Evolutionary conservation across 2,888 invertebrate genomes (phyloP).

Genomic region (Sarcophaga subvicina): DNA sequence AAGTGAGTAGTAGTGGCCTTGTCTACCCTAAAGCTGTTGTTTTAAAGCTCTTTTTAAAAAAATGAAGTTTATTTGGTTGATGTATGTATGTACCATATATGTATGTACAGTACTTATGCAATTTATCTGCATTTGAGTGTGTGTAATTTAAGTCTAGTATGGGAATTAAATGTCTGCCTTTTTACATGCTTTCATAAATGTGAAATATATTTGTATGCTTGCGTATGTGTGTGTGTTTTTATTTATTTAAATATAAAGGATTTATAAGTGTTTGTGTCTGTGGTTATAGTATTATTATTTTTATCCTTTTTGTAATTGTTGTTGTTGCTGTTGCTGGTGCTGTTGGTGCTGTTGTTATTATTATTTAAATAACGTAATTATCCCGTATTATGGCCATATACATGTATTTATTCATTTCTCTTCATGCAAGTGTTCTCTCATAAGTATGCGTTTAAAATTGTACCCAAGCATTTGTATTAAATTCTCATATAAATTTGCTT

Average conservation of each 20-base stretch:
- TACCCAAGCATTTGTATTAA: slow-evolving; percentile 13
- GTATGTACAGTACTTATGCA: no score
- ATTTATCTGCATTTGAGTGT: no score
- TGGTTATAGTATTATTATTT: slow-evolving; percentile 33
- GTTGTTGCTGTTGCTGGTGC: neutral
- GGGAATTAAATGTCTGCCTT: no score
- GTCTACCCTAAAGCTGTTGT: slow-evolving; percentile 43
- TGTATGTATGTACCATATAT: no score
- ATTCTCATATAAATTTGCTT: slow-evolving; percentile 11
- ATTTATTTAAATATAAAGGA: slow-evolving; percentile 29
- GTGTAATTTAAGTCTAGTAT: no score
- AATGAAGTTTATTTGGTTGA: neutral
- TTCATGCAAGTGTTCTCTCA: neutral
- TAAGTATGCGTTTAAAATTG: neutral
- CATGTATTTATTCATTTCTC: slow-evolving; percentile 61
- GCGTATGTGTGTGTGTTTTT: slow-evolving; percentile 42
- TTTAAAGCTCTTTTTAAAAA: neutral
- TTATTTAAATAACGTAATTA: slow-evolving; percentile 69
- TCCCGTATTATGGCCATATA: slow-evolving; percentile 62
- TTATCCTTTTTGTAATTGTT: neutral
- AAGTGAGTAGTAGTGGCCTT: slow-evolving; percentile 11
- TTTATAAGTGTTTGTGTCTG: slow-evolving; percentile 55
- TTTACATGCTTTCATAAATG: neutral
- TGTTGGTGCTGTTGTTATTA: slow-evolving; percentile 47
- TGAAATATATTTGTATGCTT: neutral